phyloP scores from a whole-genome alignment of 2,797 vertebrate species.

The Australoheros facetus region DNA sequence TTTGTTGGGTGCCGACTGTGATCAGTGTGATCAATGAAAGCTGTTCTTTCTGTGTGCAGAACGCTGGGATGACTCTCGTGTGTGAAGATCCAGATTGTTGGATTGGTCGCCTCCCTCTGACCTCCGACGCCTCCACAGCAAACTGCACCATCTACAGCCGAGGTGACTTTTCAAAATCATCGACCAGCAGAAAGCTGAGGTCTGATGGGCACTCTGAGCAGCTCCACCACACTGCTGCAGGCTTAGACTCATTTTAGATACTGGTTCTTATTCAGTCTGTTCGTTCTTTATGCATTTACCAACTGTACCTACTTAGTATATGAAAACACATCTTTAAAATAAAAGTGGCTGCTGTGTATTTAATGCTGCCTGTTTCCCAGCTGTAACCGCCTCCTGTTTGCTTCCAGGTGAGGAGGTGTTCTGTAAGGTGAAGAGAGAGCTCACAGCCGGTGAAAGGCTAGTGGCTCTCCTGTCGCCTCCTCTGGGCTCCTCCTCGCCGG shows the following conservation, averaged over 20 bases:
- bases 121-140: conserved; percentile 74
- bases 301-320: too few species aligned
- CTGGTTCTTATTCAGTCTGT: too few species aligned
- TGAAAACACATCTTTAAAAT: too few species aligned
- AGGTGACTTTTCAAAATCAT: conserved; percentile 72
- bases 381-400: not conserved
- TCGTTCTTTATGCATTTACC: too few species aligned
- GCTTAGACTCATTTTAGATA: too few species aligned
- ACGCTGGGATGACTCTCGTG: conserved; percentile 72
- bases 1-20: not conserved
- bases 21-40: not conserved
- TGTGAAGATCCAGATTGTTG: conserved; percentile 87
- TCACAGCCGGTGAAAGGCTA: conserved; percentile 78
- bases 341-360: not conserved
- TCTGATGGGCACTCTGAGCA: not conserved
- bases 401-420: conserved; percentile 85
- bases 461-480: conserved; percentile 66
- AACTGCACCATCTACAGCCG: conserved; percentile 88
- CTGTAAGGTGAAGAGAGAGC: conserved; percentile 85
- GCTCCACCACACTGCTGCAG: too few species aligned
- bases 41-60: conserved; percentile 61
- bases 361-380: not conserved
- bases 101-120: conserved; percentile 84
- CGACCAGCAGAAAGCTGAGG: not conserved
- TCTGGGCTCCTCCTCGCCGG: conserved; percentile 64